Base-by-base conservation (phyloP, 2,113 vertebrate genomes). In the Sarotherodon lohbergeri region DNA sequence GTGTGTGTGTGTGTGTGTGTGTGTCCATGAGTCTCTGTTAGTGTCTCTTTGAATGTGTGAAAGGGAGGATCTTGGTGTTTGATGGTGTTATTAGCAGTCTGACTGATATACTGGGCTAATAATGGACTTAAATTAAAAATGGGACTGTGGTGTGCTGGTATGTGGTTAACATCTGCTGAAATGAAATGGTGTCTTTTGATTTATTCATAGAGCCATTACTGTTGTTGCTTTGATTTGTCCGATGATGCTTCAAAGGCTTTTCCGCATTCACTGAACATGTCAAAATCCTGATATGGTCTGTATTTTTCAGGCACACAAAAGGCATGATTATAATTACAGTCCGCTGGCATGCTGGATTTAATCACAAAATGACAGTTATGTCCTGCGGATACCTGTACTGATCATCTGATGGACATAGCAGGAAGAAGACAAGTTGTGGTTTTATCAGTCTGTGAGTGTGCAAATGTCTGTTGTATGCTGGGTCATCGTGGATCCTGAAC, bases 101-200 rank as follows among this genome's bases (percentile, higher is more conserved):
- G 5, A 27, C 80, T 91, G 88, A 93, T 86, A 80, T 76, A 90
- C 46, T 55, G 17, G 12, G n/a, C 66, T 39, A 83, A 63, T 92
- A 89, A 92, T 84, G 54, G 43, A n/a, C 88, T 86, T 87, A 27
- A 85, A 85, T 92, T 90, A 86, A 91, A 90, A 82, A 27, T 41
- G 81, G 48, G 68, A 54, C 34, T 59, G 52, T 17, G 27, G 52
- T 41, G 81, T 24, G 41, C 24, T 57, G 27, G 48, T 14, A 24
- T 87, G 79, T 73, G 83, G 56, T 54, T 89, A 73, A 85, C 90
- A 50, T 88, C 61, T 82, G 78, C 24, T 84, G 32, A 59, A 84
- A 89, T 83, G 17, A 89, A 63, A 88, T 63, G 50, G 11, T 68
- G 19, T 27, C 17, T n/a, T 84, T 55, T 84, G 82, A 86, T 82